Percentiles rank a stretch among this genome's conserved stretches.
Conservation (phyloP, 2,113 vertebrate species). For the Semicossyphus pulcher region DNA sequence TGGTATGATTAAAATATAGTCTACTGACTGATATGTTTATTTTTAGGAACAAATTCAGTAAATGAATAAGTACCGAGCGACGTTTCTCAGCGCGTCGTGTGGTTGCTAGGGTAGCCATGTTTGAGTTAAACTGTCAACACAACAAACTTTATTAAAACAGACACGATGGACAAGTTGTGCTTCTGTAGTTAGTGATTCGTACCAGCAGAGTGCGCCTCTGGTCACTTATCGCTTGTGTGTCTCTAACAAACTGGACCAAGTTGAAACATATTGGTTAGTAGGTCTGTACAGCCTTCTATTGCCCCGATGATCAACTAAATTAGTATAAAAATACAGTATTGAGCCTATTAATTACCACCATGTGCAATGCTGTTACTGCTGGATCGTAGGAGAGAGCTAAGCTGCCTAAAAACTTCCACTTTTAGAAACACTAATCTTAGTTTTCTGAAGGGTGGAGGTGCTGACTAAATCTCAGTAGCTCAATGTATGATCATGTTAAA, state of each 20-base stretch:
- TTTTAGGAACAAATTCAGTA: neutral
- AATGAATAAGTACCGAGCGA: conserved; percentile 31
- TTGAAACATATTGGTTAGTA: neutral
- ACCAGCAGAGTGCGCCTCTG: conserved; percentile 52
- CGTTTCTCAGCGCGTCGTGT: neutral
- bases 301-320: too few relatives aligned
- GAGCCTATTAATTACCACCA: too few relatives aligned
- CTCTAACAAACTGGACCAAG: neutral
- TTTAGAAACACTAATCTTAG: too few relatives aligned
- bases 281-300: neutral
- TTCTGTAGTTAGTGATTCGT: neutral
- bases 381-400: too few relatives aligned
- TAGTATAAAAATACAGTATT: too few relatives aligned
- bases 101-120: conserved; percentile 80
- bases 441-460: too few relatives aligned
- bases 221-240: neutral
- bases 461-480: too few relatives aligned
- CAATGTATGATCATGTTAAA: too few relatives aligned
- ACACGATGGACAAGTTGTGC: too few relatives aligned
- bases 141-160: conserved; percentile 56
- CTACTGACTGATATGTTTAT: too few relatives aligned
- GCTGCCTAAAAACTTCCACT: too few relatives aligned
- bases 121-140: conserved; percentile 27
- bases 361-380: too few relatives aligned
- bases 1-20: neutral